phyloP scores from a whole-genome alignment of 1,140 invertebrate species.

The Trichoplusia ni region DNA sequence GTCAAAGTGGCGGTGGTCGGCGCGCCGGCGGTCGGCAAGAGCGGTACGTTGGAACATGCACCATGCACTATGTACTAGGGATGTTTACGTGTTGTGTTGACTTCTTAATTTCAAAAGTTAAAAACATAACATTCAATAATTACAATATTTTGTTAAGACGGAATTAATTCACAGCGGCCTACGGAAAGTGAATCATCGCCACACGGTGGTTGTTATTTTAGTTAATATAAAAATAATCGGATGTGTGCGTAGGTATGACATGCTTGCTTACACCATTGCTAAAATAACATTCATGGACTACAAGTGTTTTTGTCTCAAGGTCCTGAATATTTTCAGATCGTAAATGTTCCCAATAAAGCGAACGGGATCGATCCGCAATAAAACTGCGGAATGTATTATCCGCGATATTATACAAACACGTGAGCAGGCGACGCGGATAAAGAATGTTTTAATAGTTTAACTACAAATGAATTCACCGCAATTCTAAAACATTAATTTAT shows the following conservation, averaged over 20 bases:
- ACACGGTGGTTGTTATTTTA: not conserved
- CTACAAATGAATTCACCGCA: no score
- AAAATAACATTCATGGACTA: constrained; percentile 35
- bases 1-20: constrained; percentile 94
- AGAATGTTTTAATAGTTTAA: no score
- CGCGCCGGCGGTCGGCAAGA: constrained; percentile 93
- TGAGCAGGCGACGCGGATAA: not conserved
- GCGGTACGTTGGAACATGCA: constrained; percentile 90
- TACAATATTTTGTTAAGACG: no score
- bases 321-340: constrained; percentile 29
- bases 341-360: constrained; percentile 29
- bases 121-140: no score
- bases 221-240: constrained; percentile 7
- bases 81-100: not conserved
- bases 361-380: constrained; percentile 25
- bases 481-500: no score
- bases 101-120: not conserved
- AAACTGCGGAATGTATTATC: constrained; percentile 17
- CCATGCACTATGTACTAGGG: not conserved
- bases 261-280: constrained; percentile 23
- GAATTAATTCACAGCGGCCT: no score
- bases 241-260: constrained; percentile 30
- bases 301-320: constrained; percentile 33
- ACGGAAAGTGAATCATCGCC: not conserved
- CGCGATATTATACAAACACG: constrained; percentile 4